These are phyloP conservation scores for Diplazon laetatorius DNA, from an alignment of 2,888 invertebrate genomes.

Conservation along the genomic window DNA sequence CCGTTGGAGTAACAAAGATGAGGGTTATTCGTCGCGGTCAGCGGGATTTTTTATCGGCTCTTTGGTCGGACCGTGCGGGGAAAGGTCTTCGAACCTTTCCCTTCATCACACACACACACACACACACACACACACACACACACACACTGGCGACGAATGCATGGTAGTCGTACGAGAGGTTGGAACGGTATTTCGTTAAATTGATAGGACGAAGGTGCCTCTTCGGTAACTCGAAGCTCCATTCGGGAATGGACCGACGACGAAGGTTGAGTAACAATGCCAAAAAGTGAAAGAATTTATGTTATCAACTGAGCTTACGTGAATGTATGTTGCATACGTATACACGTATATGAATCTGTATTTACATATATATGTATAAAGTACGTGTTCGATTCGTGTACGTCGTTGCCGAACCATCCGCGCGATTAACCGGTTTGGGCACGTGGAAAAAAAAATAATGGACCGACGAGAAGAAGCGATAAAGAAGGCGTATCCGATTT, in stretches of 20 bases:
- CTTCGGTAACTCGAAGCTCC: slow-evolving; percentile 11
- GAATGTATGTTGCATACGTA: no score
- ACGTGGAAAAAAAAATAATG: not conserved
- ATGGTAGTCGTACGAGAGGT: not conserved
- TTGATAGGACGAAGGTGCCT: no score
- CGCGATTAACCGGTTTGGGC: slow-evolving; percentile 9
- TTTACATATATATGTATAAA: no score
- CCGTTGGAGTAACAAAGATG: no score
- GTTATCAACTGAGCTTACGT: not conserved
- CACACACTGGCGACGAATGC: not conserved
- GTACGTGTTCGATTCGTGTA: not conserved
- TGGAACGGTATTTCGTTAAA: no score
- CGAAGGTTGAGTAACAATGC: not conserved
- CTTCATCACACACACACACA: slow-evolving; percentile 11
- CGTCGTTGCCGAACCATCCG: not conserved
- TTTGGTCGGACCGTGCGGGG: slow-evolving; percentile 17
- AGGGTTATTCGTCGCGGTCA: no score
- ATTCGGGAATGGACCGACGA: not conserved
- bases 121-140: slow-evolving; percentile 1
- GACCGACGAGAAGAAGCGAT: slow-evolving; percentile 2
- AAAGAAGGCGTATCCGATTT: not conserved
- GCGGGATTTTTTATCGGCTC: slow-evolving; percentile 14
- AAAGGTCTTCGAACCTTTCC: slow-evolving; percentile 50
- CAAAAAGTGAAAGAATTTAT: not conserved
- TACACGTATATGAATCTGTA: no score